A percentile compares a stretch with the other conserved stretches of the same genome.
These are phyloP conservation scores for Gobiocypris rarus DNA, from an alignment of 2,113 vertebrate species.

Conservation along the genomic window DNA sequence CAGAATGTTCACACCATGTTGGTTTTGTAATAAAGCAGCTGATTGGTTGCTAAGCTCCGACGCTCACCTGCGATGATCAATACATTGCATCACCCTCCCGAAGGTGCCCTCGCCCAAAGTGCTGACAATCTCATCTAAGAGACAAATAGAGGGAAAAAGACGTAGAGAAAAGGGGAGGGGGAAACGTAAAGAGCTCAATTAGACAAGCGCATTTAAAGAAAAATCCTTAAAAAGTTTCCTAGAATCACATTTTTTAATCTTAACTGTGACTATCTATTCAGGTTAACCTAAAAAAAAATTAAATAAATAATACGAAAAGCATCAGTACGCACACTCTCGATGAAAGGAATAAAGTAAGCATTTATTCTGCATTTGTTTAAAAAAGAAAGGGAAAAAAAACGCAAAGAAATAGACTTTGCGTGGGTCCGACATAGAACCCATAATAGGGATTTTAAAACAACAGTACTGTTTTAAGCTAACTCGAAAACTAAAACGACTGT, in stretches of 20 bases:
- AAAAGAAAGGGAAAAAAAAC: conserved; percentile 5
- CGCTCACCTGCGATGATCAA: conserved; percentile 91
- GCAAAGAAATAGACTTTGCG: too few species aligned
- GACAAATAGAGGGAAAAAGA: conserved; percentile 59
- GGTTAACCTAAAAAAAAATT: conserved; percentile 29
- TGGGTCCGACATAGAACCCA: background rate
- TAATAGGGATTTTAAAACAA: background rate
- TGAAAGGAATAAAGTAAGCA: background rate
- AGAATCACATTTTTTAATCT: background rate
- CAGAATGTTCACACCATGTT: background rate
- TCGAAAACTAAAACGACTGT: background rate
- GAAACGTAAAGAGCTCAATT: conserved; percentile 52
- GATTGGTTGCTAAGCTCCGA: background rate
- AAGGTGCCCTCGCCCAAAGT: conserved; percentile 97
- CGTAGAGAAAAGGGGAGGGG: conserved; percentile 50
- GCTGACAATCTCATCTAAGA: conserved; percentile 93
- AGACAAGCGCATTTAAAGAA: conserved; percentile 12
- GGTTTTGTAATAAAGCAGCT: background rate
- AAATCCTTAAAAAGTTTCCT: conserved; percentile 2
- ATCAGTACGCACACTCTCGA: background rate
- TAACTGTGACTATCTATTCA: background rate
- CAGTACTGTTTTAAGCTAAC: background rate
- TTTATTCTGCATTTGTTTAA: background rate
- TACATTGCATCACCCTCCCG: conserved; percentile 92
- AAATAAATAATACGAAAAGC: background rate